A percentile compares a stretch with the other conserved stretches of the same genome.
Conservation (phyloP, 2,888 invertebrate species). For the Sthenelais limicola region DNA sequence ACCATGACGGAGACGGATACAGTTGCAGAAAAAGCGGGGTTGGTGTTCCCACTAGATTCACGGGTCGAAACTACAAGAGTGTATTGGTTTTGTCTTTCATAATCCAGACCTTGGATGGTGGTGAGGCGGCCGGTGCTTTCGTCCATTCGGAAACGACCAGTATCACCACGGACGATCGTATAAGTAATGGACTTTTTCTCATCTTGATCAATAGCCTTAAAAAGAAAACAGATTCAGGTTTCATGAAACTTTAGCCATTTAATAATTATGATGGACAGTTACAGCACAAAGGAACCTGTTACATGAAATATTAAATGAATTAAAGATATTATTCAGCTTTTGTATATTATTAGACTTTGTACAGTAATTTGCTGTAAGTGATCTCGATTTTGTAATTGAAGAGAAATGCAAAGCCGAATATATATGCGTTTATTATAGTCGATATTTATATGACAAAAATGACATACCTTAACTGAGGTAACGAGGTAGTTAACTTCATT, state of each 20-base stretch:
- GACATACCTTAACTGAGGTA: slow-evolving; percentile 48
- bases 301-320: no score
- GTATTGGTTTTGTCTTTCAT: slow-evolving; percentile 56
- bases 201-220: slow-evolving; percentile 49
- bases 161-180: slow-evolving; percentile 52
- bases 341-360: no score
- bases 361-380: no score
- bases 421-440: no score
- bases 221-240: background rate
- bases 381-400: no score
- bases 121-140: slow-evolving; percentile 54
- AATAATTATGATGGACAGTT: no score
- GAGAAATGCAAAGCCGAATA: no score
- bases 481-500: slow-evolving; percentile 48
- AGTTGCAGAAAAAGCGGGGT: slow-evolving; percentile 55
- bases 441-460: background rate
- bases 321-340: no score
- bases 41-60: slow-evolving; percentile 56
- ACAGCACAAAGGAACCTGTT: no score
- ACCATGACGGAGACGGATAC: slow-evolving; percentile 62
- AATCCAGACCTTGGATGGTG: slow-evolving; percentile 57
- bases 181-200: slow-evolving; percentile 45
- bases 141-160: slow-evolving; percentile 56
- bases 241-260: background rate
- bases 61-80: slow-evolving; percentile 59